Percentiles rank a stretch among this genome's conserved stretches.
Evolutionary conservation across 2,113 vertebrate species (phyloP).

Genomic region (Bagarius yarrelli): DNA sequence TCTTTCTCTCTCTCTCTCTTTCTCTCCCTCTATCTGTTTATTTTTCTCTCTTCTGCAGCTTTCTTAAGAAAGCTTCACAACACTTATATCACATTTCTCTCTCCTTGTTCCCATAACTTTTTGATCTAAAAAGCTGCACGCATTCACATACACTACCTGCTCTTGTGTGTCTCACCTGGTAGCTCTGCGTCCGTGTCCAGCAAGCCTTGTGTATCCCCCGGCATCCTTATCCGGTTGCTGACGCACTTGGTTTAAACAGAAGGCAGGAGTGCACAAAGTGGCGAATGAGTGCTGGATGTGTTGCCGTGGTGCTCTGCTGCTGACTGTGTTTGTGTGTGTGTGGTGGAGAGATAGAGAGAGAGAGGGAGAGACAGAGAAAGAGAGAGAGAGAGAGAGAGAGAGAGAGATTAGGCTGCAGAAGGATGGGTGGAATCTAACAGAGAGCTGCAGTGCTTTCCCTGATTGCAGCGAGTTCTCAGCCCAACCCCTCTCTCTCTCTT

Average conservation of each 20-base stretch:
- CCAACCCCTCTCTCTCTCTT: constrained; percentile 46
- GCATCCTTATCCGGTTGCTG: constrained; percentile 66
- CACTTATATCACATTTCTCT: not conserved
- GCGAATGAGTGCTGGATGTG: constrained; percentile 30
- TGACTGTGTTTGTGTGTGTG: constrained; percentile 22
- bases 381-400: constrained; percentile 10
- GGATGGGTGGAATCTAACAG: constrained; percentile 58
- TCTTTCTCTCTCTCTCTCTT: constrained; percentile 17
- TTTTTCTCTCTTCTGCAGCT: not conserved
- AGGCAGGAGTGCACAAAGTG: constrained; percentile 24
- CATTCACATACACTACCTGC: not conserved
- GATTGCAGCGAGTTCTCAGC: constrained; percentile 49
- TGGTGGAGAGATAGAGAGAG: constrained; percentile 36
- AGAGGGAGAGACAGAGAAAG: constrained; percentile 10
- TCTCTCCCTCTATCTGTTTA: not conserved
- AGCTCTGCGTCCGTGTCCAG: constrained; percentile 68
- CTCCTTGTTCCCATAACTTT: not conserved
- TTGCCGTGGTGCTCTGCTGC: constrained; percentile 44
- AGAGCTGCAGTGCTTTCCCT: constrained; percentile 70
- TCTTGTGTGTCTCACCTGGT: constrained; percentile 68
- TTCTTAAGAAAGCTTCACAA: not conserved
- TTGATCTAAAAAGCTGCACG: not conserved
- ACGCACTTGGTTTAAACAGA: constrained; percentile 57
- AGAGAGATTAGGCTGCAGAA: constrained; percentile 35
- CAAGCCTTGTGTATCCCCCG: constrained; percentile 71